A percentile compares a stretch with the other conserved stretches of the same genome.
Conservation (phyloP, 2,888 invertebrate species). For the Melipona bicolor region DNA sequence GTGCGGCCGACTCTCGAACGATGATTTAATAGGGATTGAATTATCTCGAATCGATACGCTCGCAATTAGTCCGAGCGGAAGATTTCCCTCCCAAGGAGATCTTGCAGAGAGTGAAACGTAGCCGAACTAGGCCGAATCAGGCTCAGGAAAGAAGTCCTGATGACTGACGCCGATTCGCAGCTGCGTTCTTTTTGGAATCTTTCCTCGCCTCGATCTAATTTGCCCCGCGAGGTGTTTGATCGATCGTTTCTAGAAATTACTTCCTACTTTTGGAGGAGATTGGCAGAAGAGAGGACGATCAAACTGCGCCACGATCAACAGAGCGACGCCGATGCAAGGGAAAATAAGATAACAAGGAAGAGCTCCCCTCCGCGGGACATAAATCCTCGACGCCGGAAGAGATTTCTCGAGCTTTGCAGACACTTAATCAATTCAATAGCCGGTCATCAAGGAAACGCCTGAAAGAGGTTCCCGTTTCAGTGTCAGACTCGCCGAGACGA, state of each 20-base stretch:
- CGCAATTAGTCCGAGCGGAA: not conserved
- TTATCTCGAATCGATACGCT: not conserved
- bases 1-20: too few relatives aligned
- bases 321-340: not conserved
- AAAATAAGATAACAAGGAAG: not conserved
- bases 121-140: not conserved
- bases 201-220: conserved; percentile 7
- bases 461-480: conserved; percentile 14
- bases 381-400: conserved; percentile 21
- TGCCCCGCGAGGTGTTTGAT: not conserved
- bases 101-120: not conserved
- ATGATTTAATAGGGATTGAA: not conserved
- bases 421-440: conserved; percentile 48
- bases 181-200: not conserved
- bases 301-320: conserved; percentile 3
- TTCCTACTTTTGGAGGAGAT: not conserved
- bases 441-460: conserved; percentile 6
- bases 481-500: conserved; percentile 1
- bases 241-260: conserved; percentile 2
- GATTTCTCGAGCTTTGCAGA: conserved; percentile 22
- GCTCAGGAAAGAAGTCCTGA: conserved; percentile 7
- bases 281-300: not conserved
- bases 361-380: not conserved
- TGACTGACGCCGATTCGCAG: not conserved
- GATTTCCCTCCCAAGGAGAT: not conserved